Evolutionary conservation across 2,888 invertebrate species (phyloP).

Genomic region (Cataglyphis cursor): DNA sequence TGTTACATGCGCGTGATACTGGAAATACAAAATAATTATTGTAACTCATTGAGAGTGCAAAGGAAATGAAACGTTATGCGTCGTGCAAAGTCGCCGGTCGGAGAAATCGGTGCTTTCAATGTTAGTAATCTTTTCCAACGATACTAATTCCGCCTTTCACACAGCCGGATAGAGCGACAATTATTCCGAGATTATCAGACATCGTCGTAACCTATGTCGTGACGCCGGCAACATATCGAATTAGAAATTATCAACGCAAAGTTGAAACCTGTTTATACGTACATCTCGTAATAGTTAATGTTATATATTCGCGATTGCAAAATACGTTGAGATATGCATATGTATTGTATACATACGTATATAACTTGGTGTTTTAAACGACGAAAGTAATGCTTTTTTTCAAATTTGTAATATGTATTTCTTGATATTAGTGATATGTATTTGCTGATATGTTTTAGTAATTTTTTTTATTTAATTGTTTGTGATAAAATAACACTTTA

Average conservation of each 20-base stretch:
- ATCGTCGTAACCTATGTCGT: conserved; percentile 16
- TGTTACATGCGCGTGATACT: conserved; percentile 57
- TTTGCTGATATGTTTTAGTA: not conserved
- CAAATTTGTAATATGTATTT: too few relatives aligned
- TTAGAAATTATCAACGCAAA: conserved; percentile 36
- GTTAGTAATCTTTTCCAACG: conserved; percentile 40
- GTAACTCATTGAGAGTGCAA: conserved; percentile 43
- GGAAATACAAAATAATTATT: conserved; percentile 60
- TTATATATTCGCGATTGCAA: conserved; percentile 37
- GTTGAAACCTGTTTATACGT: conserved; percentile 35
- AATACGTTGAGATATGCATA: conserved; percentile 21
- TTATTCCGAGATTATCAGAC: conserved; percentile 49
- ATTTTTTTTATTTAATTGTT: not conserved
- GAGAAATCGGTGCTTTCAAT: conserved; percentile 45
- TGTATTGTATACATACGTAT: not conserved
- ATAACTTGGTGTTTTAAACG: conserved; percentile 5
- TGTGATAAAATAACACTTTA: not conserved
- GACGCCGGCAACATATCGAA: conserved; percentile 21
- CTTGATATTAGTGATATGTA: too few relatives aligned
- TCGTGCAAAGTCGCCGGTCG: conserved; percentile 2
- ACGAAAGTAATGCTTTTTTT: not conserved
- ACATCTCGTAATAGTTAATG: conserved; percentile 40
- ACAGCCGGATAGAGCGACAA: conserved; percentile 20
- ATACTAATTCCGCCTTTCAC: conserved; percentile 51
- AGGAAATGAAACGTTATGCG: conserved; percentile 30